Base-by-base conservation (phyloP, 2,888 invertebrate genomes). In the Drosophila vallismaia region DNA sequence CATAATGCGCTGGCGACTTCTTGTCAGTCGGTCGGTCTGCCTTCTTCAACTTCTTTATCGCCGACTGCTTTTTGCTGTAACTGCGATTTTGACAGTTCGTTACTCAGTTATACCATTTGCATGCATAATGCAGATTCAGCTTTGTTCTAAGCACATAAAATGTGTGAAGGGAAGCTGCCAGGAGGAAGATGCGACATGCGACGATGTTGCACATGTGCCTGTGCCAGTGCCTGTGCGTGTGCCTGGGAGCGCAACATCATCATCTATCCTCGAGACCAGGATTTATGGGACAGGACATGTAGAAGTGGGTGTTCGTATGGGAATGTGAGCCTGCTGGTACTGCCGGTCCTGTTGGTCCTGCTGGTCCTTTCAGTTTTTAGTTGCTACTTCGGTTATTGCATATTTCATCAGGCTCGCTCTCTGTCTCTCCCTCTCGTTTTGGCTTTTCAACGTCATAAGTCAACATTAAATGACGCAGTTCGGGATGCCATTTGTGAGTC, bases 41-140 rank as follows among this genome's bases (percentile, higher is more conserved):
- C 29, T 48, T 51, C 52, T 28, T 51, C 52, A 36, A 64, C 42
- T 58, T 83, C 78, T 69, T 76, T 86, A 69, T 79, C 76, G 49
- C 40, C 33, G 58, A 31, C 56, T 68, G 56, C 70, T 58, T 46
- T 52, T 49, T 62, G 70, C 71, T 66, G 60, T 57, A 66, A 71
- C 71, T 66, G 75, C 75, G 85, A 79, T 83, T 88, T 88, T 88
- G 86, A 87, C 88, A 88, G 88, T 88, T 86, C 79, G 79, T 88
- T 86, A 87, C 79, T 88, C 73, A 71, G 72, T 80, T 80, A 83
- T 85, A 75, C 74, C 83, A 80, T 88, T 87, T 88, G 88, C 88
- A 88, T 86, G 77, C 75, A 71, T 88, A 88, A 88, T 86, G 82
- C 75, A 66, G 42, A 58, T 38, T 58, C 68, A 70, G 68, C 73